Conservation (phyloP, 2,888 invertebrate species). For the Neoascia interrupta region DNA sequence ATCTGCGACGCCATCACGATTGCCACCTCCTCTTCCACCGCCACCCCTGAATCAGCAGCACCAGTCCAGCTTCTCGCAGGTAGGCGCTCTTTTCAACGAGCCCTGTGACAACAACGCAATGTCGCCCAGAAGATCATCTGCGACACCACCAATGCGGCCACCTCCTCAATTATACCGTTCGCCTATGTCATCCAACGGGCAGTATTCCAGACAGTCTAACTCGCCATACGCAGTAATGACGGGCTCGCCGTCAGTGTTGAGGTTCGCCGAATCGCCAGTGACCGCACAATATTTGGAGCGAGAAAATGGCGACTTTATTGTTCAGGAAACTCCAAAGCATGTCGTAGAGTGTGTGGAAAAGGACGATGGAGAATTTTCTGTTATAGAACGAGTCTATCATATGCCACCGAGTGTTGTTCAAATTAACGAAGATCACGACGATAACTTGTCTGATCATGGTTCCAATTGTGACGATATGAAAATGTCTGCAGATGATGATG, state of each 20-base stretch:
- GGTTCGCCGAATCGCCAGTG: slow-evolving; percentile 78
- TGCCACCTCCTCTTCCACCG: slow-evolving; percentile 51
- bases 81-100: slow-evolving; percentile 26
- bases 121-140: slow-evolving; percentile 29
- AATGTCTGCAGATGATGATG: slow-evolving; percentile 66
- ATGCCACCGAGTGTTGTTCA: slow-evolving; percentile 79
- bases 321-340: slow-evolving; percentile 79
- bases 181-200: slow-evolving; percentile 22
- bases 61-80: slow-evolving; percentile 33
- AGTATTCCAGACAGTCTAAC: slow-evolving; percentile 44
- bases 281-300: slow-evolving; percentile 78
- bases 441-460: slow-evolving; percentile 71
- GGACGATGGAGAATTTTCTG: slow-evolving; percentile 79
- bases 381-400: slow-evolving; percentile 79
- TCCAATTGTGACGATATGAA: slow-evolving; percentile 63
- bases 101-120: slow-evolving; percentile 23
- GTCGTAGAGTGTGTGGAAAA: slow-evolving; percentile 79
- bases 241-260: slow-evolving; percentile 76
- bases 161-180: slow-evolving; percentile 61
- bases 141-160: slow-evolving; percentile 52
- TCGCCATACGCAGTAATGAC: slow-evolving; percentile 62
- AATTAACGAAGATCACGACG: slow-evolving; percentile 77
- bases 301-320: slow-evolving; percentile 79
- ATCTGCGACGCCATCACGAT: slow-evolving; percentile 18
- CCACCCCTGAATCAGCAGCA: slow-evolving; percentile 52